Percentiles rank a stretch among this genome's conserved stretches.
These are phyloP conservation scores for Harpagoxenus sublaevis DNA, from an alignment of 2,888 invertebrate genomes.

Conservation along the genomic window DNA sequence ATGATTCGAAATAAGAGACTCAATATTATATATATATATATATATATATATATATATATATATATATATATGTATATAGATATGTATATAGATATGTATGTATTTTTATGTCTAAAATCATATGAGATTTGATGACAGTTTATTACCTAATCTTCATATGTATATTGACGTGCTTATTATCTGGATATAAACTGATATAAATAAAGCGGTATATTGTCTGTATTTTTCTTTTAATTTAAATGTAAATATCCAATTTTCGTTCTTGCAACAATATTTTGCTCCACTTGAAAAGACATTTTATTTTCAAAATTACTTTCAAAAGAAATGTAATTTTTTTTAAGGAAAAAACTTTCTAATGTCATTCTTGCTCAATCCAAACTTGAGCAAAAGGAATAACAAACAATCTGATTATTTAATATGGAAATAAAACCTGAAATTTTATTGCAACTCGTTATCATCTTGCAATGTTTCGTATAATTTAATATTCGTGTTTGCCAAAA, in stretches of 20 bases:
- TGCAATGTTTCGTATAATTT: constrained; percentile 30
- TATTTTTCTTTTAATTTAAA: neutral
- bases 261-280: neutral
- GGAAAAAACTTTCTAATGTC: neutral
- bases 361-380: constrained; percentile 19
- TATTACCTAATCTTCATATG: neutral
- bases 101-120: neutral
- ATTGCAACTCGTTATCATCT: neutral
- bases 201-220: neutral
- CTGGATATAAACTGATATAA: neutral
- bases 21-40: neutral
- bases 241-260: neutral
- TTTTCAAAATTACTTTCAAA: neutral
- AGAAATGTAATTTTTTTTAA: neutral
- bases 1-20: neutral
- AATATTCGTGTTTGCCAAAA: constrained; percentile 9
- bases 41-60: too few species aligned
- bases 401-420: constrained; percentile 36
- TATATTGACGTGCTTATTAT: neutral
- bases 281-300: neutral
- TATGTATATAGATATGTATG: too few species aligned
- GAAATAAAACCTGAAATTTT: constrained; percentile 18
- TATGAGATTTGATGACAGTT: neutral
- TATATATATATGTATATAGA: too few species aligned
- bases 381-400: neutral